Conservation (phyloP, 2,888 invertebrate genomes). For the Heliconius cydno region DNA sequence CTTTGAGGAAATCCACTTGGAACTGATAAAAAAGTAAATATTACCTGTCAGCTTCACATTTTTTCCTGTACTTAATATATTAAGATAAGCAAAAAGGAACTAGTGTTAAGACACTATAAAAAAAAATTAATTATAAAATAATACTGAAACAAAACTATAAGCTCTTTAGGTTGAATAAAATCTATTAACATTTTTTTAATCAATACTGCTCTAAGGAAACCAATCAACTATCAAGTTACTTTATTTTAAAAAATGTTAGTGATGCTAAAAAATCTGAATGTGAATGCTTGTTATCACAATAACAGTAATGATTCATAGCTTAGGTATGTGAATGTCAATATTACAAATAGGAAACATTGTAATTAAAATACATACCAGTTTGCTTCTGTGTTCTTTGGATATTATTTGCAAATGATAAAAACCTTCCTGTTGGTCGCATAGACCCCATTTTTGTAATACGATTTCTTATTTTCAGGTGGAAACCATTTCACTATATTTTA, state of each 20-base stretch:
- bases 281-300: conserved; percentile 41
- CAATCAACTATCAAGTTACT: no score
- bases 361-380: conserved; percentile 38
- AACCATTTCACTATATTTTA: conserved; percentile 57
- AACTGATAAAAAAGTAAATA: conserved; percentile 56
- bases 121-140: no score
- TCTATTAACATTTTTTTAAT: no score
- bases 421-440: conserved; percentile 85
- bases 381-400: conserved; percentile 83
- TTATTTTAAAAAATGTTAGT: no score
- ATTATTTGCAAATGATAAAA: conserved; percentile 84
- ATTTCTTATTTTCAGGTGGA: conserved; percentile 55
- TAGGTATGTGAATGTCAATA: conserved; percentile 54
- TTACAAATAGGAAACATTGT: conserved; percentile 12
- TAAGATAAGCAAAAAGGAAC: no score
- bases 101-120: no score
- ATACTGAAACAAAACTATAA: no score
- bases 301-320: conserved; percentile 60
- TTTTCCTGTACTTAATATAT: background rate
- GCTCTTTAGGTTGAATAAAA: no score
- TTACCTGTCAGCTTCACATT: background rate
- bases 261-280: background rate
- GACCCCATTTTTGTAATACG: conserved; percentile 80
- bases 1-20: conserved; percentile 87
- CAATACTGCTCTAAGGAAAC: no score